Evolutionary conservation across 64 coral and sea anemone species (phyloP).

Genomic region (Montipora cactus): DNA sequence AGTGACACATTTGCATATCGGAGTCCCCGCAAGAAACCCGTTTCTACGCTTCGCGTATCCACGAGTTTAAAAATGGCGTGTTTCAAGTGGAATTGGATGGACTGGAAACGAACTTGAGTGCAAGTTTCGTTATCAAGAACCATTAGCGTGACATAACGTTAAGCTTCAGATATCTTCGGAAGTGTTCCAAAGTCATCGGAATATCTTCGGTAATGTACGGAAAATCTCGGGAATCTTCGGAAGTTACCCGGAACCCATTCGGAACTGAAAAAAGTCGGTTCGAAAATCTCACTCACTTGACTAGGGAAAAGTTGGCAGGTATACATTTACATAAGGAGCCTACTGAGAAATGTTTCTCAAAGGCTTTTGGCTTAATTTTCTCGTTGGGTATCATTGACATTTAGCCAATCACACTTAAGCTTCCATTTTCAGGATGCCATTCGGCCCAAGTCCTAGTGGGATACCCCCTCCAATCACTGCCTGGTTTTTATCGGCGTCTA

Average conservation of each 20-base stretch:
- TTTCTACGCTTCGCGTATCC: too few species aligned
- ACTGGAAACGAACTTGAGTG: neutral
- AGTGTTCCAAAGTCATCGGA: neutral
- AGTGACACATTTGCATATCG: too few species aligned
- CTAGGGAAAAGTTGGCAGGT: neutral
- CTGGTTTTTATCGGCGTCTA: too few species aligned
- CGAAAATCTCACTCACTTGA: neutral
- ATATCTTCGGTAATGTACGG: neutral
- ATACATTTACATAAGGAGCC: neutral
- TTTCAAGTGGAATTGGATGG: neutral
- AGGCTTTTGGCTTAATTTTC: too few species aligned
- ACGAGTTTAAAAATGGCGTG: too few species aligned
- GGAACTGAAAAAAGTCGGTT: neutral
- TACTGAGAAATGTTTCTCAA: too few species aligned
- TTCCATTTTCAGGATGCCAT: too few species aligned
- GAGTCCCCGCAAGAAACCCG: too few species aligned
- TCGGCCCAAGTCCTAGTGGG: too few species aligned
- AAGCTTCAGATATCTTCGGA: neutral
- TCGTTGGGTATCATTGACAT: too few species aligned
- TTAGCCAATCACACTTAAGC: too few species aligned
- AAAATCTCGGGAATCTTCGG: neutral
- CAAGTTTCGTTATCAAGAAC: neutral
- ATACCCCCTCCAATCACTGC: too few species aligned
- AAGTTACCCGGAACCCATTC: neutral
- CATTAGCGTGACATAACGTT: neutral